These are phyloP conservation scores for Zygaena filipendulae DNA, from an alignment of 2,888 invertebrate genomes.

Conservation along the genomic window DNA sequence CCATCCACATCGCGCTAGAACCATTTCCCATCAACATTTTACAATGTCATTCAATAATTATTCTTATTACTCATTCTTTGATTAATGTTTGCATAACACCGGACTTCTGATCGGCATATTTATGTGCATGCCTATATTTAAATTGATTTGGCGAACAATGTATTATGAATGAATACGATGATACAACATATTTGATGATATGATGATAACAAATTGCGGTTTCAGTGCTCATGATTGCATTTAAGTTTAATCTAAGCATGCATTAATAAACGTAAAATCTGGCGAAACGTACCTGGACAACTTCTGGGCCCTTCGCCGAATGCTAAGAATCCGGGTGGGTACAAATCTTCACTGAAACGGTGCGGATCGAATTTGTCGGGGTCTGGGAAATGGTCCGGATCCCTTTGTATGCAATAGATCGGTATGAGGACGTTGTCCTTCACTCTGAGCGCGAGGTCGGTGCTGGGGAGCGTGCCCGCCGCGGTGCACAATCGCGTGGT, in stretches of 20 bases:
- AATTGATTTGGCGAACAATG: conserved; percentile 17
- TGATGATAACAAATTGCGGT: no score
- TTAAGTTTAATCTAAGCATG: no score
- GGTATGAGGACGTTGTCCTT: conserved; percentile 50
- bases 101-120: conserved; percentile 11
- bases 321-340: conserved; percentile 45
- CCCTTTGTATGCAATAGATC: conserved; percentile 48
- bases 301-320: conserved; percentile 57
- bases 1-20: no score
- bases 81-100: conserved; percentile 17
- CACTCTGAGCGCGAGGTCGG: conserved; percentile 35
- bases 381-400: conserved; percentile 41
- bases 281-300: conserved; percentile 59
- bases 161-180: conserved; percentile 4
- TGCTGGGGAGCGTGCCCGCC: conserved; percentile 37
- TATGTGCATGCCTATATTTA: conserved; percentile 12
- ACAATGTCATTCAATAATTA: no score
- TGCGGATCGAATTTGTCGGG: conserved; percentile 54
- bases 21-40: no score
- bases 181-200: no score
- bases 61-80: no score
- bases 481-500: conserved; percentile 51
- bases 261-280: no score
- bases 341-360: conserved; percentile 38
- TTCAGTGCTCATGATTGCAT: no score